Evolutionary conservation across 2,888 invertebrate species (phyloP).

Genomic region (Conus canariensis): DNA sequence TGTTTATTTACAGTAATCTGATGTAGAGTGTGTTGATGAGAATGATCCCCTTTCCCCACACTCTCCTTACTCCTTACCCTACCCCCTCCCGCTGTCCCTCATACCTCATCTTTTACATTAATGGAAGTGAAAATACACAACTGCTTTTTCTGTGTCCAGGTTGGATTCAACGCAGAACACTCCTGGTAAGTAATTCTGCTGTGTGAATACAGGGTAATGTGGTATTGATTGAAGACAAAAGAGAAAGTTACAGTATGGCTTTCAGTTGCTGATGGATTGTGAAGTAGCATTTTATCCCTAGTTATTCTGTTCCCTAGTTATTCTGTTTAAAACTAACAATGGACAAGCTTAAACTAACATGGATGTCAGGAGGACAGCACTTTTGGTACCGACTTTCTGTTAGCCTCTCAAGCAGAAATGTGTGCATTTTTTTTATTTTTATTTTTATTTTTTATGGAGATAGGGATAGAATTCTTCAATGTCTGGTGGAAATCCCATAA

Average conservation of each 20-base stretch:
- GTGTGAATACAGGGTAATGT: background rate
- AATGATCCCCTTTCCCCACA: too few species aligned
- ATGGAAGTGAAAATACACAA: too few species aligned
- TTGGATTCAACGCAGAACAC: constrained; percentile 98
- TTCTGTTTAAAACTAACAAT: background rate
- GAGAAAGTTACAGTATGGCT: background rate
- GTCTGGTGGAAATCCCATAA: too few species aligned
- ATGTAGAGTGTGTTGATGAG: background rate
- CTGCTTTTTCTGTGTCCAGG: constrained; percentile 82
- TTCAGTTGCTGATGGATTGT: background rate
- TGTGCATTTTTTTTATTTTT: too few species aligned
- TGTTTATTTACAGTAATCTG: too few species aligned
- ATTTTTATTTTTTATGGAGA: too few species aligned
- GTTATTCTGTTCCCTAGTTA: background rate
- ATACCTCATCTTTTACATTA: too few species aligned
- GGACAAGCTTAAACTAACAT: background rate
- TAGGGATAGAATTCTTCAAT: too few species aligned
- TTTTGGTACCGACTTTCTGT: background rate
- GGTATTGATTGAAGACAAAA: background rate
- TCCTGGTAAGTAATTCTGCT: constrained; percentile 89
- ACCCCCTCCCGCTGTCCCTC: too few species aligned
- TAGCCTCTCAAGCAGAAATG: too few species aligned
- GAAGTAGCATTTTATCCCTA: background rate
- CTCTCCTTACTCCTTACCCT: too few species aligned
- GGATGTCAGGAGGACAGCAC: background rate